Evolutionary conservation across 2,797 vertebrate species (phyloP).

Genomic region (Rhinatrema bivittatum): DNA sequence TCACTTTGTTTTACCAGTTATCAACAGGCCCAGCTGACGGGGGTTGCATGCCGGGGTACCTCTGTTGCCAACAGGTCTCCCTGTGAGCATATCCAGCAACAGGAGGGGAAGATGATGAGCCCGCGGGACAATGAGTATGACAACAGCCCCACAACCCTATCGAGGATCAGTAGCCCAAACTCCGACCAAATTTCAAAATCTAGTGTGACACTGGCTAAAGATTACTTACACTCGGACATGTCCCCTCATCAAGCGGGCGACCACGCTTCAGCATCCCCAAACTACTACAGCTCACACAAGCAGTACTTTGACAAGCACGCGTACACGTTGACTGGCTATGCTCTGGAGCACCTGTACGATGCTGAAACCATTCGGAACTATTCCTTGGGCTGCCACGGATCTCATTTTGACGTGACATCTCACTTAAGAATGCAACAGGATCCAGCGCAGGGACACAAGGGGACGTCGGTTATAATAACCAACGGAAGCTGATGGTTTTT

Average conservation of each 20-base stretch:
- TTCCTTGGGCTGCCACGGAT: slow-evolving; percentile 72
- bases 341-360: slow-evolving; percentile 90
- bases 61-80: slow-evolving; percentile 59
- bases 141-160: slow-evolving; percentile 73
- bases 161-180: slow-evolving; percentile 79
- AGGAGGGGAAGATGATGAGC: slow-evolving; percentile 72
- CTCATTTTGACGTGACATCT: slow-evolving; percentile 80
- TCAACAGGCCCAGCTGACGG: slow-evolving; percentile 63
- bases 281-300: slow-evolving; percentile 73
- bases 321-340: slow-evolving; percentile 84
- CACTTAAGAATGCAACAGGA: slow-evolving; percentile 85
- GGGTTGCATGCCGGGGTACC: slow-evolving; percentile 63
- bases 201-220: slow-evolving; percentile 68
- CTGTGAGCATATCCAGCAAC: slow-evolving; percentile 76
- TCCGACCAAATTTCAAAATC: slow-evolving; percentile 76
- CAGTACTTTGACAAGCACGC: slow-evolving; percentile 89
- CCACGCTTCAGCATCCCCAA: slow-evolving; percentile 59
- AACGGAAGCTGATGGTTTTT: slow-evolving; percentile 85
- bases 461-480: slow-evolving; percentile 93
- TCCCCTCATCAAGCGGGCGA: slow-evolving; percentile 73
- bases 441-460: slow-evolving; percentile 81
- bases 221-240: slow-evolving; percentile 78
- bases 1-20: slow-evolving; percentile 74
- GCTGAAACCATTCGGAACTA: slow-evolving; percentile 81
- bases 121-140: slow-evolving; percentile 69